phyloP scores from a whole-genome alignment of 2,797 vertebrate genomes.

The Liasis olivaceus region DNA sequence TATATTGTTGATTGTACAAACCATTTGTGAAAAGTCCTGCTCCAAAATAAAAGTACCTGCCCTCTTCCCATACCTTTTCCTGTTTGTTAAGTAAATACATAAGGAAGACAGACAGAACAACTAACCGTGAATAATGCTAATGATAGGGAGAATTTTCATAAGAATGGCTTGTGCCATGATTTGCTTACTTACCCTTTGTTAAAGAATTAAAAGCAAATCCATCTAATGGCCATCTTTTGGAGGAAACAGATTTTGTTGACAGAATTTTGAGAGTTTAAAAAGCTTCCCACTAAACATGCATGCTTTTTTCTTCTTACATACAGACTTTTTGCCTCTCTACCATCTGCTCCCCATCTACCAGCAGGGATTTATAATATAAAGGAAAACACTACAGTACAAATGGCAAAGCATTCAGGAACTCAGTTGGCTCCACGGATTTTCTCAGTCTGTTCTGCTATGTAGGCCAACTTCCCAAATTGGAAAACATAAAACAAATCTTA shows the following conservation, averaged over 20 bases:
- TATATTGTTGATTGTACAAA: not conserved
- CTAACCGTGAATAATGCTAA: not conserved
- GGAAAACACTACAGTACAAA: not conserved
- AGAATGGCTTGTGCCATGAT: not conserved
- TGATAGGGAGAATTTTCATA: not conserved
- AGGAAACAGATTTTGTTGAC: not conserved
- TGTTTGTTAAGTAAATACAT: not conserved
- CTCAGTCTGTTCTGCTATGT: not conserved
- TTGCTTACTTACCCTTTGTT: not conserved
- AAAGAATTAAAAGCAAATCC: not conserved
- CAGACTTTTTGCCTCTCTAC: not conserved
- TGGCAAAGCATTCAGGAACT: not conserved
- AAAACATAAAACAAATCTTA: not conserved
- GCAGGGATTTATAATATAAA: not conserved
- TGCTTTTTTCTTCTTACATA: too few relatives aligned
- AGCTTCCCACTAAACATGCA: not conserved
- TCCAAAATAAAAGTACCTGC: not conserved
- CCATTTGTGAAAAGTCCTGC: not conserved
- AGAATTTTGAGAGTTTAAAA: not conserved
- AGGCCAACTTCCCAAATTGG: not conserved
- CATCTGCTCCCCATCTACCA: not conserved
- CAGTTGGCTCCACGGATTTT: not conserved
- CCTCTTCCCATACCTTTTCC: not conserved
- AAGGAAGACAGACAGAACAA: not conserved
- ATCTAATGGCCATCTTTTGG: not conserved